Percentiles rank a stretch among this genome's conserved stretches.
phyloP scores from a whole-genome alignment of 92 coral and sea anemone genomes.

The Nematostella vectensis region DNA sequence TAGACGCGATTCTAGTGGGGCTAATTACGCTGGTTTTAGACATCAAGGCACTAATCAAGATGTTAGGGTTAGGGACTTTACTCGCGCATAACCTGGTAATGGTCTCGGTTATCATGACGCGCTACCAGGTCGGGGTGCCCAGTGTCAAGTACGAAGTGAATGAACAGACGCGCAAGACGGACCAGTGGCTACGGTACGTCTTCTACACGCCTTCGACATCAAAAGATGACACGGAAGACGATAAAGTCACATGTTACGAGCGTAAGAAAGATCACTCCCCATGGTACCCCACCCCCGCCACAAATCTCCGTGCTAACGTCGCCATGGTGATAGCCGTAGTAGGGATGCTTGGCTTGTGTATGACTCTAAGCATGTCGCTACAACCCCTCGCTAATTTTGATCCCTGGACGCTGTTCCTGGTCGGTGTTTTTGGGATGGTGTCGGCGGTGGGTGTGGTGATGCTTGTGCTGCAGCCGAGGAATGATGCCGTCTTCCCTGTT shows the following conservation, averaged over 20 bases:
- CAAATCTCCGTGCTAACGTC: conserved; percentile 10
- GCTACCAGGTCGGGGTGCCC: conserved; percentile 43
- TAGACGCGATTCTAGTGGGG: conserved; percentile 16
- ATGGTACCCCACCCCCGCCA: not conserved
- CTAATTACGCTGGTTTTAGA: conserved; percentile 21
- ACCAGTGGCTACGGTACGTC: conserved; percentile 29
- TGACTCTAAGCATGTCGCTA: not conserved
- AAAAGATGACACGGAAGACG: not conserved
- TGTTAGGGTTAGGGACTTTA: conserved; percentile 44
- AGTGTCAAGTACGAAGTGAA: conserved; percentile 14
- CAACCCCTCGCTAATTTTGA: not conserved
- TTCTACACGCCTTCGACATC: conserved; percentile 6
- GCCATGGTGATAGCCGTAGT: conserved; percentile 6
- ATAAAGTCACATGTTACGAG: not conserved
- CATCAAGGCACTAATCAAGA: conserved; percentile 5
- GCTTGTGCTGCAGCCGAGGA: conserved; percentile 23
- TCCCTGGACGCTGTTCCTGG: conserved; percentile 10
- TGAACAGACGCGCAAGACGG: conserved; percentile 14
- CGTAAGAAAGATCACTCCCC: not conserved
- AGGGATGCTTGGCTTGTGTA: conserved; percentile 6
- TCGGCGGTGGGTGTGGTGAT: conserved; percentile 8
- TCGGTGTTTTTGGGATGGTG: conserved; percentile 2
- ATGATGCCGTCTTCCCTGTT: conserved; percentile 19
- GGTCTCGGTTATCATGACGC: conserved; percentile 37
- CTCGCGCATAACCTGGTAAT: conserved; percentile 63